Percentiles rank a stretch among this genome's conserved stretches.
Conservation (phyloP, 2,113 vertebrate species). For the Cranoglanis bouderius region DNA sequence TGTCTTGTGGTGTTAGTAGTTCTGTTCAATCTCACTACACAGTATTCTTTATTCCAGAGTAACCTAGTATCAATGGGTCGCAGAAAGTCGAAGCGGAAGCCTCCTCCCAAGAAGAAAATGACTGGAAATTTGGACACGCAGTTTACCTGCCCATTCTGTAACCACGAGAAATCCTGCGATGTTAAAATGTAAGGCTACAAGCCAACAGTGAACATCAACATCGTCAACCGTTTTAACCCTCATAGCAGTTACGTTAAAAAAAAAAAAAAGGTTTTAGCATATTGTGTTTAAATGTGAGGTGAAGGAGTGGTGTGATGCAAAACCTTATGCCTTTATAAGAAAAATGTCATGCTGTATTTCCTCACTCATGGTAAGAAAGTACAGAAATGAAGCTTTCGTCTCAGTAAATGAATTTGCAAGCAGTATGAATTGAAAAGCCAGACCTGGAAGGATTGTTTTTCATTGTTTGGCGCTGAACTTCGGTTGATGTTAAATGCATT, state of each 20-base stretch:
- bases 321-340: neutral
- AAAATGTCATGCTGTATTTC: neutral
- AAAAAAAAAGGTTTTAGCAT: neutral
- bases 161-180: constrained; percentile 92
- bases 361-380: neutral
- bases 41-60: neutral
- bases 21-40: neutral
- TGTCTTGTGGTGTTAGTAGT: neutral
- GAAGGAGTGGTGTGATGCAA: neutral
- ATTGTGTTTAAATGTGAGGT: neutral
- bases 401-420: neutral
- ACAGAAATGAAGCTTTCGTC: neutral
- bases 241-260: too few species aligned
- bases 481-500: neutral
- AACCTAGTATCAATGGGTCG: constrained; percentile 76
- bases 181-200: constrained; percentile 84
- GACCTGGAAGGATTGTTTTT: neutral
- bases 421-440: neutral
- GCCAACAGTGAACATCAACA: neutral
- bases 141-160: constrained; percentile 92
- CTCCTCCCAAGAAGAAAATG: constrained; percentile 90
- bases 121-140: constrained; percentile 87
- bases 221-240: neutral
- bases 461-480: neutral
- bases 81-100: constrained; percentile 90